Evolutionary conservation across 2,113 vertebrate genomes (phyloP), one percentile per base, ranked within the genome.

Genomic region (Crotophaga sulcirostris): DNA sequence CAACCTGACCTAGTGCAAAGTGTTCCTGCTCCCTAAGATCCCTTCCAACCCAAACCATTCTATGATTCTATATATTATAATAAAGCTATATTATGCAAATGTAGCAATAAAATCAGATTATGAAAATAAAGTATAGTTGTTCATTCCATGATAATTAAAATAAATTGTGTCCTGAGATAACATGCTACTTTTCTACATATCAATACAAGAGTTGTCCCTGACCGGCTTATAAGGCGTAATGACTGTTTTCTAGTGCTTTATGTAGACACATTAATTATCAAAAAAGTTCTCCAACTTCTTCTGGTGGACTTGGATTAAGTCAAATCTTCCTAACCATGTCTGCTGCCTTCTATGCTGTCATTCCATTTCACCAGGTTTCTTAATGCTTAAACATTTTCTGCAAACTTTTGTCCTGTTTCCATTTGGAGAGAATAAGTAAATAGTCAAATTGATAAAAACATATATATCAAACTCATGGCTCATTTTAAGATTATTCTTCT

Each of bases 91-190:
- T 18, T 38, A 15, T 29, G 28, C 16, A 62, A 34, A 9, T 3
- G 36, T 52, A 44, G 1, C 20, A 29, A 68, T 9, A 62, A 56
- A 84, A 47, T 1, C 2, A 54, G 21, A 34, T 2, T 42, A 76
- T 54, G 58, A 81, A 78, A 62, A 49, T 13, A 44, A 13, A 20
- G 3, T 58, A 23, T 26, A 68, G 4, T 4, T 64, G 10, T 55
- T 77, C 4, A 47, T 82, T 66, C 77, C 3, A 4, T 0, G 0
- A 31, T 69, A 34, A 13, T 52, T 60, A 38, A 52, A 70, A 74
- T 76, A 26, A 77, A 73, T 28, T 72, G 1, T 24, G 24, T 64
- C 5, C 29, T 3, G 16, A 60, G 21, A 1, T 60, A 60, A 25
- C 11, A 33, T 52, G 12, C 9, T 74, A 54, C 14, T 59, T 92